These are phyloP conservation scores for Monochamus alternatus DNA, from an alignment of 2,888 invertebrate genomes.

Conservation along the genomic window DNA sequence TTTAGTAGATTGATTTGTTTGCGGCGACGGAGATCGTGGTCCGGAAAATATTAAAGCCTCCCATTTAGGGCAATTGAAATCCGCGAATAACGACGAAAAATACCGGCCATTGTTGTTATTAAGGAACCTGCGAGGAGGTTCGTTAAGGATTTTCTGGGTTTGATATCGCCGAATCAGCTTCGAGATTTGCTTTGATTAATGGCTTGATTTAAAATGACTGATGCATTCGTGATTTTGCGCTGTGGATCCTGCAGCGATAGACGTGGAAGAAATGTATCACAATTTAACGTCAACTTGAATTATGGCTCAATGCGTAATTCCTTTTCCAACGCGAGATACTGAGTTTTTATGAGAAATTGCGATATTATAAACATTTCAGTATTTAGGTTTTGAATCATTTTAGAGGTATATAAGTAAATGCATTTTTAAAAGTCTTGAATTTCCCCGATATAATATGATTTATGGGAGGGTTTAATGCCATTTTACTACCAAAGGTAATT, in stretches of 20 bases:
- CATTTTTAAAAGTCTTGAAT: too few species aligned
- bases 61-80: background rate
- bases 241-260: background rate
- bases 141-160: background rate
- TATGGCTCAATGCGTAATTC: too few species aligned
- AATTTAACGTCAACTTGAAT: too few species aligned
- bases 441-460: too few species aligned
- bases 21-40: constrained; percentile 11
- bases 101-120: background rate
- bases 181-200: background rate
- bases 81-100: background rate
- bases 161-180: background rate
- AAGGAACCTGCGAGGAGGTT: background rate
- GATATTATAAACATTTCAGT: too few species aligned
- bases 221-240: background rate
- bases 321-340: too few species aligned
- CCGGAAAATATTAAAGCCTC: background rate
- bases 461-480: too few species aligned
- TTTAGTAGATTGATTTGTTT: constrained; percentile 32
- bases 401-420: too few species aligned
- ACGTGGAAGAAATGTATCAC: too few species aligned
- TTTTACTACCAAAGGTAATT: too few species aligned
- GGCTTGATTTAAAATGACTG: background rate
- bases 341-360: too few species aligned
- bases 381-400: too few species aligned